Percentiles rank a stretch among this genome's conserved stretches.
phyloP scores from a whole-genome alignment of 2,113 vertebrate species.

The Prochilodus magdalenae region DNA sequence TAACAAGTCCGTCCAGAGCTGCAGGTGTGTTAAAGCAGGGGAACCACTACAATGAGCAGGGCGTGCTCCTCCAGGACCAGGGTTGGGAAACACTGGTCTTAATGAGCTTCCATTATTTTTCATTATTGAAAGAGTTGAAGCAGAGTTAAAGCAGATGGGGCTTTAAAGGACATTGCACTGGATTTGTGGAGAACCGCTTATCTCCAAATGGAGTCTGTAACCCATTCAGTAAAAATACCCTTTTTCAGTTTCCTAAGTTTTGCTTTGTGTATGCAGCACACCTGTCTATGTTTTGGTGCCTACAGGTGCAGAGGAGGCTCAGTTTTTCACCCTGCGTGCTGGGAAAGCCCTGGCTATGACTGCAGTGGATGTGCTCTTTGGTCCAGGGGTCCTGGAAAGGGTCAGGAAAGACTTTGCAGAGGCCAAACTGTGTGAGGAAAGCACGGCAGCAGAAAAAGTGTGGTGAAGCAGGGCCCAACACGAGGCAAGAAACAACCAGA shows the following conservation, averaged over 20 bases:
- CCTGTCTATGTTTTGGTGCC: neutral
- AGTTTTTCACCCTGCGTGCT: slow-evolving; percentile 77
- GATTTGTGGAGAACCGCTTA: too few species aligned
- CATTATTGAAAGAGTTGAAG: too few species aligned
- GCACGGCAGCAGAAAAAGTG: neutral
- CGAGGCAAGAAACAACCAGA: neutral
- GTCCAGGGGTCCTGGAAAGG: slow-evolving; percentile 77
- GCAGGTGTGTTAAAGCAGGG: too few species aligned
- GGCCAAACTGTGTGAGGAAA: slow-evolving; percentile 76
- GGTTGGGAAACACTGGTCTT: too few species aligned
- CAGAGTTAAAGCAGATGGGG: too few species aligned
- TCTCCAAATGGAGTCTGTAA: too few species aligned
- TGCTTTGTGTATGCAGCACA: neutral
- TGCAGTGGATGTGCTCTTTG: slow-evolving; percentile 83
- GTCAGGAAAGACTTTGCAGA: slow-evolving; percentile 80
- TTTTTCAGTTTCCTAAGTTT: neutral
- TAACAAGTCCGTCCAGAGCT: too few species aligned
- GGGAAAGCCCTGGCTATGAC: slow-evolving; percentile 88
- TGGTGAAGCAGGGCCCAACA: neutral
- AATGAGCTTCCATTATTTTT: too few species aligned
- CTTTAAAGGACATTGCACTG: too few species aligned
- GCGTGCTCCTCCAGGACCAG: too few species aligned
- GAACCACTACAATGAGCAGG: too few species aligned
- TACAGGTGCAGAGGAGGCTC: slow-evolving; percentile 38
- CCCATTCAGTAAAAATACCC: neutral